These are phyloP conservation scores for Plectropomus leopardus DNA, from an alignment of 2,113 vertebrate species.

Conservation along the genomic window DNA sequence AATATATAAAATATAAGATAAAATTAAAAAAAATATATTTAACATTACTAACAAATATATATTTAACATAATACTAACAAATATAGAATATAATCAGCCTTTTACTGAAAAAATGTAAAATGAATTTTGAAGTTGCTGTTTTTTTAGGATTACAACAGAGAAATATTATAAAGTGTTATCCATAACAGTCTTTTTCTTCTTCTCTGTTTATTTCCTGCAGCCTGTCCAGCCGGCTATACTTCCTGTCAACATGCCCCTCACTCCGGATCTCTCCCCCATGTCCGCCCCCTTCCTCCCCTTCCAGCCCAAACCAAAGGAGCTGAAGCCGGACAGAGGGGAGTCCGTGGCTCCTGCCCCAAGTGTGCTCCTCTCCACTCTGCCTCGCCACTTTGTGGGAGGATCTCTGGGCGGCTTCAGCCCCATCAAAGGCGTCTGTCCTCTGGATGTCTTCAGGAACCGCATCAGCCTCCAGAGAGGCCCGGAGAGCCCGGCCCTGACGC, in stretches of 20 bases:
- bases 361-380: constrained; percentile 68
- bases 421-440: constrained; percentile 83
- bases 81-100: too few relatives aligned
- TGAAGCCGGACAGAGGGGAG: constrained; percentile 58
- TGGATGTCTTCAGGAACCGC: constrained; percentile 81
- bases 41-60: too few relatives aligned
- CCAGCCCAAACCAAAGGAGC: constrained; percentile 64
- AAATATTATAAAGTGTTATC: neutral
- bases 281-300: constrained; percentile 69
- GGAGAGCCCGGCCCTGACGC: constrained; percentile 59
- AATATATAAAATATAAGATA: too few relatives aligned
- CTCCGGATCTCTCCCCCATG: constrained; percentile 77
- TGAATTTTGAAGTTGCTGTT: too few relatives aligned
- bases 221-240: constrained; percentile 60
- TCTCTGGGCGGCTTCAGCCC: constrained; percentile 80
- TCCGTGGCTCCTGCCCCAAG: neutral
- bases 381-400: constrained; percentile 74
- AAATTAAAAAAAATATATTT: too few relatives aligned
- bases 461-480: constrained; percentile 73
- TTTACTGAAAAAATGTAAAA: too few relatives aligned
- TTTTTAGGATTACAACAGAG: too few relatives aligned
- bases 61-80: too few relatives aligned
- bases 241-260: constrained; percentile 69
- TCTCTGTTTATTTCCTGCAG: constrained; percentile 27
- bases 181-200: neutral